A percentile compares a stretch with the other conserved stretches of the same genome.
phyloP scores from a whole-genome alignment of 2,797 vertebrate species.

The Saxicola maurus region DNA sequence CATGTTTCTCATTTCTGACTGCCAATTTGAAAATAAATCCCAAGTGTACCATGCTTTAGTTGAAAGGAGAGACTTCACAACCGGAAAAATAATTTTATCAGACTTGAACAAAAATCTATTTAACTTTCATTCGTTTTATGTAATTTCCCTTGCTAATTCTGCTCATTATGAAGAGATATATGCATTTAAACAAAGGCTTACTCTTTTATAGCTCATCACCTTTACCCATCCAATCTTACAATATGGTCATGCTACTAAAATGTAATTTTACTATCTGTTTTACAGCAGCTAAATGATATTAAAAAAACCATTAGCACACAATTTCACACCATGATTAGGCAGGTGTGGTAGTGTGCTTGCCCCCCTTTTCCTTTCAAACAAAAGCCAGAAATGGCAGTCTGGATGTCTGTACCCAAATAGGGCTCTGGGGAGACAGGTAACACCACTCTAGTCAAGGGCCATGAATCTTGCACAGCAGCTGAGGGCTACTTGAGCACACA shows the following conservation, averaged over 20 bases:
- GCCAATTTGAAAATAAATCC: conserved; percentile 52
- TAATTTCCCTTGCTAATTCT: conserved; percentile 56
- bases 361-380: neutral
- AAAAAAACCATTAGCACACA: neutral
- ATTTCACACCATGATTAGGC: conserved; percentile 14
- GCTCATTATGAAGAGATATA: conserved; percentile 41
- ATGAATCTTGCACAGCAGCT: neutral
- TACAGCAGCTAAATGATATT: conserved; percentile 13
- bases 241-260: conserved; percentile 27
- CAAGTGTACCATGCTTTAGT: neutral
- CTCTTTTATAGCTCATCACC: conserved; percentile 43
- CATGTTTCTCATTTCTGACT: conserved; percentile 32
- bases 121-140: conserved; percentile 34
- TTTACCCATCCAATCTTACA: conserved; percentile 36
- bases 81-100: conserved; percentile 58
- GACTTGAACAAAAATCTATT: conserved; percentile 55
- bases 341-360: neutral
- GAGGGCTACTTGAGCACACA: neutral
- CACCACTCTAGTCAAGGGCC: neutral
- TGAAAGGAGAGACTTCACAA: neutral
- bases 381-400: neutral
- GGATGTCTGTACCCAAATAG: neutral
- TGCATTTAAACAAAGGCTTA: conserved; percentile 52
- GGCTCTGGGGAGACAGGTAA: neutral
- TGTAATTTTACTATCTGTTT: conserved; percentile 11